Evolutionary conservation across 2,113 vertebrate genomes (phyloP).

Genomic region (Leucopsar rothschildi): DNA sequence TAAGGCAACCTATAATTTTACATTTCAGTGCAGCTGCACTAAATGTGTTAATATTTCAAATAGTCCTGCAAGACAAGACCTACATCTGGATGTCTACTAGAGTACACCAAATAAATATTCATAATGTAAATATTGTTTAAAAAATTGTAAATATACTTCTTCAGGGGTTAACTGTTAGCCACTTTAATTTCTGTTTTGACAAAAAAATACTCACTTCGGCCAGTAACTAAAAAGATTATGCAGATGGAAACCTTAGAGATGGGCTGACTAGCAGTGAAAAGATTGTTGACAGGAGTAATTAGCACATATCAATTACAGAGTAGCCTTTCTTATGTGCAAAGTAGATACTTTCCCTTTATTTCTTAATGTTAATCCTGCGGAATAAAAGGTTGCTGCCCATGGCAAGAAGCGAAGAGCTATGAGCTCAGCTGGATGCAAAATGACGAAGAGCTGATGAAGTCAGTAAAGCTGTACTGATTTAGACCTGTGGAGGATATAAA

Average conservation of each 20-base stretch:
- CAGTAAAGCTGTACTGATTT: background rate
- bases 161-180: background rate
- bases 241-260: background rate
- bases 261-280: background rate
- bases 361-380: background rate
- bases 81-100: background rate
- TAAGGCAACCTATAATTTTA: background rate
- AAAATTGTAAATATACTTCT: background rate
- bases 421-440: background rate
- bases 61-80: background rate
- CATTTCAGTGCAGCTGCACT: background rate
- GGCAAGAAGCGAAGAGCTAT: background rate
- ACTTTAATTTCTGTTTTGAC: background rate
- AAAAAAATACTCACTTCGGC: background rate
- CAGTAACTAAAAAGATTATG: background rate
- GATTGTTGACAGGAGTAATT: background rate
- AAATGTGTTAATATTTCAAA: background rate
- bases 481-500: background rate
- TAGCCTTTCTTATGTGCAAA: background rate
- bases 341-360: background rate
- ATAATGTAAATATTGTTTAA: background rate
- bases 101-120: background rate
- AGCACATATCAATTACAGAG: background rate
- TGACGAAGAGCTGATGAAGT: background rate
- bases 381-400: background rate